Conservation (phyloP, 2,797 vertebrate species). For the Trachurus trachurus region DNA sequence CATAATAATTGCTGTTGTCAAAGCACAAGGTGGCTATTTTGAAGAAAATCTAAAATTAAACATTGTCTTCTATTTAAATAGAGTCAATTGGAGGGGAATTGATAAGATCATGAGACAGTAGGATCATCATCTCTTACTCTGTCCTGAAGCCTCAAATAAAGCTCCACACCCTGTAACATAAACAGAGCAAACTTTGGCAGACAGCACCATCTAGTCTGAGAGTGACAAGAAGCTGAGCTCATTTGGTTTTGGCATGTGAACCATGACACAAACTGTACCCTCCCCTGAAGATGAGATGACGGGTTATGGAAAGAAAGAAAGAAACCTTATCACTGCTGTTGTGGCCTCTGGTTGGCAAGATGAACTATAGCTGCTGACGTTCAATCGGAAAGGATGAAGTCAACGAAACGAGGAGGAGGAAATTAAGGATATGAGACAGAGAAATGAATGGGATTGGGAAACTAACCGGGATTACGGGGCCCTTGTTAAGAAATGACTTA, state of each 20-base stretch:
- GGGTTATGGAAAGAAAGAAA: slow-evolving; percentile 16
- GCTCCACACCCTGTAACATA: slow-evolving; percentile 4
- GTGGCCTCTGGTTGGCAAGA: not conserved
- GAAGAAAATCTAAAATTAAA: too few relatives aligned
- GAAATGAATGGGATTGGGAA: not conserved
- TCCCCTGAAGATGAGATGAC: slow-evolving; percentile 9
- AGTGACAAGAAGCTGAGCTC: slow-evolving; percentile 34
- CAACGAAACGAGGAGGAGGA: not conserved
- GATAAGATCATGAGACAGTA: too few relatives aligned
- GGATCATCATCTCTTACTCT: not conserved
- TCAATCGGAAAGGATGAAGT: not conserved
- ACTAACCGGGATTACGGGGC: not conserved
- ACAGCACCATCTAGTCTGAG: not conserved
- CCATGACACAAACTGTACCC: not conserved
- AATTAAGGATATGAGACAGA: not conserved
- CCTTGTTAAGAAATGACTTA: not conserved
- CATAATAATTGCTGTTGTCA: too few relatives aligned
- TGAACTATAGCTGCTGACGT: slow-evolving; percentile 6
- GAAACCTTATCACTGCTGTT: not conserved
- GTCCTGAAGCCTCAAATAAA: slow-evolving; percentile 3
- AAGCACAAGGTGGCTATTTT: too few relatives aligned
- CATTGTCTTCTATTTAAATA: too few relatives aligned
- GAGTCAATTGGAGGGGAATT: too few relatives aligned
- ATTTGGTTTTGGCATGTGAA: slow-evolving; percentile 9
- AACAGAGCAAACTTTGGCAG: slow-evolving; percentile 12